These are phyloP conservation scores for Xenops minutus DNA, from an alignment of 2,797 vertebrate species.

Conservation along the genomic window DNA sequence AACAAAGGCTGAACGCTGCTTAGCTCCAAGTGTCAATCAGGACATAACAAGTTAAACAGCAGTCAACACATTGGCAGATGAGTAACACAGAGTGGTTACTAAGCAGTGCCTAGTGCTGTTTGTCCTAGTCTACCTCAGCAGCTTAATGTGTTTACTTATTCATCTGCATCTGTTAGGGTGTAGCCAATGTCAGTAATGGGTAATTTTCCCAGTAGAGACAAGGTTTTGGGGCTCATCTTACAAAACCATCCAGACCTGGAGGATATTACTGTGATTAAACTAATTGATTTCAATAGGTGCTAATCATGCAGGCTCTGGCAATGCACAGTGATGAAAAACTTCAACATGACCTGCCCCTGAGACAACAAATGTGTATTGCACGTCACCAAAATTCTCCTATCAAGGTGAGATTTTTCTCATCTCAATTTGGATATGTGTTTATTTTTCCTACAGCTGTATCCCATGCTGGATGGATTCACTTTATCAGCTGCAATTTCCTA, in stretches of 20 bases:
- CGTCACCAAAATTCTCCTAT: neutral
- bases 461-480: neutral
- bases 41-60: slow-evolving; percentile 52
- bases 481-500: neutral
- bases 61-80: slow-evolving; percentile 63
- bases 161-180: slow-evolving; percentile 69
- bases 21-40: slow-evolving; percentile 59
- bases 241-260: slow-evolving; percentile 30
- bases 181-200: slow-evolving; percentile 44
- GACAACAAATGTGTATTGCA: neutral
- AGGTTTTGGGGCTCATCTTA: slow-evolving; percentile 32
- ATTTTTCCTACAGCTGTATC: neutral
- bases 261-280: slow-evolving; percentile 49
- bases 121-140: slow-evolving; percentile 55
- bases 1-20: slow-evolving; percentile 43
- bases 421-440: neutral
- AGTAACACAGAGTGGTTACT: slow-evolving; percentile 55
- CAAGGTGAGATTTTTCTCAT: neutral
- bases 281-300: slow-evolving; percentile 58
- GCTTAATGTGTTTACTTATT: slow-evolving; percentile 68
- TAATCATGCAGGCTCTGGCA: slow-evolving; percentile 35
- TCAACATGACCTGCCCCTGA: neutral
- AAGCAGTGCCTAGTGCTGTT: slow-evolving; percentile 51
- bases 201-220: slow-evolving; percentile 41
- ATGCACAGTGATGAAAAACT: neutral